Evolutionary conservation across 2,888 invertebrate species (phyloP).

Genomic region (Chloromyia formosa): DNA sequence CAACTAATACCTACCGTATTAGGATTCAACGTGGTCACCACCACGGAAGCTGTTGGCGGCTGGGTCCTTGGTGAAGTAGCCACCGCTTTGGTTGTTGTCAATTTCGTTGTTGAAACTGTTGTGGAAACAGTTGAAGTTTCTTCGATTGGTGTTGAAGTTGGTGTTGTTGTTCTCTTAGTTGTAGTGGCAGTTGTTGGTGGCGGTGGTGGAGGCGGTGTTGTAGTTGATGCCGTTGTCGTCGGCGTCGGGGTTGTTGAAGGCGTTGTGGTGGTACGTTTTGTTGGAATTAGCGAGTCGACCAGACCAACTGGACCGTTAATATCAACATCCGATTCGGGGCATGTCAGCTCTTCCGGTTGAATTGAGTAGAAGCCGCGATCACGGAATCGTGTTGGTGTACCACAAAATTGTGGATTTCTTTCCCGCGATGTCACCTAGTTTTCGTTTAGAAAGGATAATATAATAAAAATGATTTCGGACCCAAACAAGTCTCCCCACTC

Average conservation of each 20-base stretch:
- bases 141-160: slow-evolving; percentile 29
- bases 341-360: slow-evolving; percentile 77
- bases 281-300: slow-evolving; percentile 59
- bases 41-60: slow-evolving; percentile 28
- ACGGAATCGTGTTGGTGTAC: slow-evolving; percentile 80
- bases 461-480: neutral
- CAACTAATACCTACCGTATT: neutral
- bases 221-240: slow-evolving; percentile 56
- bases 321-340: slow-evolving; percentile 68
- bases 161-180: slow-evolving; percentile 50
- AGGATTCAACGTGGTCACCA: slow-evolving; percentile 22
- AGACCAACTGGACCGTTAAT: slow-evolving; percentile 62
- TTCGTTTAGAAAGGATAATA: neutral
- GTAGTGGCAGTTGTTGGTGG: slow-evolving; percentile 56
- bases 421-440: slow-evolving; percentile 84
- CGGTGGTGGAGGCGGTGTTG: slow-evolving; percentile 60
- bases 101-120: slow-evolving; percentile 53
- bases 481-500: slow-evolving; percentile 41
- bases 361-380: slow-evolving; percentile 89
- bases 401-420: slow-evolving; percentile 92
- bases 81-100: slow-evolving; percentile 45
- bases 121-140: slow-evolving; percentile 52
- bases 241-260: slow-evolving; percentile 54
- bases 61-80: slow-evolving; percentile 12
- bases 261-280: slow-evolving; percentile 56